These are phyloP conservation scores for Prinia subflava DNA, from an alignment of 2,113 vertebrate genomes.

Conservation along the genomic window DNA sequence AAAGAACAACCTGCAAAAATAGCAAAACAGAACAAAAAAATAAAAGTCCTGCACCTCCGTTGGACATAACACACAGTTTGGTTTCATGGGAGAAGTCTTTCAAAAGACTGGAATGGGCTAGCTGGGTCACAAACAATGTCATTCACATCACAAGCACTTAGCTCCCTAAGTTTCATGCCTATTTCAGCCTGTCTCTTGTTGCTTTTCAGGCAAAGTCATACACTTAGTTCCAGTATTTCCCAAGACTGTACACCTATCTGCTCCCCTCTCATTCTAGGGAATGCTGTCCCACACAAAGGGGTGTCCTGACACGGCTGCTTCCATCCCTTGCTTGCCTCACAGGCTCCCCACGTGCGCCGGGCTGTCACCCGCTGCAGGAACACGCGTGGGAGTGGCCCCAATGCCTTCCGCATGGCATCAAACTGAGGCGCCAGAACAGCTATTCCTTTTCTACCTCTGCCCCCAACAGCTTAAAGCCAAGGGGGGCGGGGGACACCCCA, in stretches of 20 bases:
- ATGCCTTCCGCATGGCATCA: neutral
- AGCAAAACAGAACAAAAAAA: neutral
- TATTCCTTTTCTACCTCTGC: neutral
- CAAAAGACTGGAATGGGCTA: neutral
- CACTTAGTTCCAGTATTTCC: rapidly evolving
- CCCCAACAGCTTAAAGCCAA: neutral
- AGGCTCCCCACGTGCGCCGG: too few species aligned
- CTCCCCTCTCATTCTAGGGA: rapidly evolving
- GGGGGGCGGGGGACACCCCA: neutral
- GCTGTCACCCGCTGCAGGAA: neutral
- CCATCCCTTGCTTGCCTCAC: neutral
- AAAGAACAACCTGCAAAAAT: neutral
- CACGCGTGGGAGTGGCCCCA: neutral
- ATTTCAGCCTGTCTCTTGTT: rapidly evolving
- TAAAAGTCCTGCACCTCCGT: neutral
- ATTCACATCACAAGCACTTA: neutral
- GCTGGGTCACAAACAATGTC: neutral
- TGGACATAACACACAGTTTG: rapidly evolving
- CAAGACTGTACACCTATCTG: rapidly evolving
- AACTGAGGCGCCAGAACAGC: too few species aligned
- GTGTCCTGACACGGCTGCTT: neutral
- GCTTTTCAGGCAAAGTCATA: neutral
- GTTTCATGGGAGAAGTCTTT: neutral
- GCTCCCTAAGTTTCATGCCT: too few species aligned
- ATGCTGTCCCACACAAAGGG: rapidly evolving